Evolutionary conservation across 2,113 vertebrate species (phyloP).

Genomic region (Pleuronectes platessa): DNA sequence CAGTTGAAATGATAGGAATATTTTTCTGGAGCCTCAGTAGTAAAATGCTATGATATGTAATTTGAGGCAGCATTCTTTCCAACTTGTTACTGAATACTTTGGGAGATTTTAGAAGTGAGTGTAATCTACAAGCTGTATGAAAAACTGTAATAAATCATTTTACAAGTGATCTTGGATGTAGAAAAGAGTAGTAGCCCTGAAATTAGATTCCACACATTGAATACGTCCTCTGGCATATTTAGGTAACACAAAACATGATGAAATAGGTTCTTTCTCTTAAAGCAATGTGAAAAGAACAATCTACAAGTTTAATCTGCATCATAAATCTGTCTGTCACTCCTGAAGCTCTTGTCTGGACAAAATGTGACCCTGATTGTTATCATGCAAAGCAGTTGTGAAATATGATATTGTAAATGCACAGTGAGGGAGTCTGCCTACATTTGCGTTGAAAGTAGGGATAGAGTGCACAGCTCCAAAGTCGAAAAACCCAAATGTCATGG

Average conservation of each 20-base stretch:
- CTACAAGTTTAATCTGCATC: background rate
- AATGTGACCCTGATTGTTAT: conserved; percentile 28
- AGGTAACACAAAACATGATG: background rate
- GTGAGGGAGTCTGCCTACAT: background rate
- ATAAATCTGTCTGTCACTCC: conserved; percentile 21
- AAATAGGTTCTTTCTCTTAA: background rate
- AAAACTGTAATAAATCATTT: conserved; percentile 16
- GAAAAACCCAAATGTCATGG: background rate
- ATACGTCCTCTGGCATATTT: background rate
- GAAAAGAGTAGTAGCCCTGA: background rate
- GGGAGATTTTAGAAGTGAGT: background rate
- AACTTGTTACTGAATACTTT: conserved; percentile 1
- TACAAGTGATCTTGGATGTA: conserved; percentile 3
- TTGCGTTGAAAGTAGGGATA: background rate
- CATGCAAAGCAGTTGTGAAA: conserved; percentile 17
- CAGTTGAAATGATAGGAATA: no score
- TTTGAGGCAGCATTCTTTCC: background rate
- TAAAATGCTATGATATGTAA: background rate
- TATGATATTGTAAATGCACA: conserved; percentile 20
- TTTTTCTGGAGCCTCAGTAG: no score
- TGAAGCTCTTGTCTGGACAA: background rate
- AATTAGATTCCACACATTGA: conserved; percentile 16
- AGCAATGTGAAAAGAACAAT: background rate
- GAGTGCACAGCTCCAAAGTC: background rate
- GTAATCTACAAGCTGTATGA: background rate